Conservation (phyloP, 2,113 vertebrate species). For the Chloroceryle aenea region DNA sequence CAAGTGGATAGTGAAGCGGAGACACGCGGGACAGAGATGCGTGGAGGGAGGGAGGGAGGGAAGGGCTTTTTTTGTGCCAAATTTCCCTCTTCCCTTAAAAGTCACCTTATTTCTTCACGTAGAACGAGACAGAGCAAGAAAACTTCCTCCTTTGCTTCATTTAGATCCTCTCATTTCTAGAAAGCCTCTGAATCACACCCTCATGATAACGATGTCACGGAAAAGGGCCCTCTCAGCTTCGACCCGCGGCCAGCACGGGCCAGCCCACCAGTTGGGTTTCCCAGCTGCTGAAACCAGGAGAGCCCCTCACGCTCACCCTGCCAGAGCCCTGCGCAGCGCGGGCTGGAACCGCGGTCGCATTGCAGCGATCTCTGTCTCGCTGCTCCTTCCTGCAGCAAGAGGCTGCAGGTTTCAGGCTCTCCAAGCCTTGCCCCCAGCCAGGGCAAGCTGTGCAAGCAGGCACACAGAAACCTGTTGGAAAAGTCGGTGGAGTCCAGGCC, state of each 20-base stretch:
- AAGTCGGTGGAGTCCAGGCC: neutral
- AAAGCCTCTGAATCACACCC: conserved; percentile 60
- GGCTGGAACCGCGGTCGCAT: neutral
- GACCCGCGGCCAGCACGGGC: neutral
- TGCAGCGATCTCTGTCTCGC: neutral
- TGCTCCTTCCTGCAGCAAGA: neutral
- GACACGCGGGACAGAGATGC: neutral
- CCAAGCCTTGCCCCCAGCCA: neutral
- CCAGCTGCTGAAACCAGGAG: neutral
- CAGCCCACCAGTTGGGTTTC: neutral
- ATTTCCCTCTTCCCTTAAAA: conserved; percentile 51
- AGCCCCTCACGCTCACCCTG: neutral
- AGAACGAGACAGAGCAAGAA: conserved; percentile 30
- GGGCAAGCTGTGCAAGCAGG: neutral
- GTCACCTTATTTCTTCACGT: conserved; percentile 26
- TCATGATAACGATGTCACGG: neutral
- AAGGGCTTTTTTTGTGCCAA: conserved; percentile 41
- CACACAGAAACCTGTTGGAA: neutral
- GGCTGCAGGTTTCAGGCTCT: neutral
- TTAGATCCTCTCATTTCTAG: conserved; percentile 33
- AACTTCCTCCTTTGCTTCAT: conserved; percentile 27
- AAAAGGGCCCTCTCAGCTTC: neutral
- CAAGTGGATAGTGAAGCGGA: neutral
- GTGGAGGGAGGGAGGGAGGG: neutral
- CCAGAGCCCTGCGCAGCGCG: fast-evolving